Base-by-base conservation (phyloP, 2,113 vertebrate species). In the Cepphus grylle region DNA sequence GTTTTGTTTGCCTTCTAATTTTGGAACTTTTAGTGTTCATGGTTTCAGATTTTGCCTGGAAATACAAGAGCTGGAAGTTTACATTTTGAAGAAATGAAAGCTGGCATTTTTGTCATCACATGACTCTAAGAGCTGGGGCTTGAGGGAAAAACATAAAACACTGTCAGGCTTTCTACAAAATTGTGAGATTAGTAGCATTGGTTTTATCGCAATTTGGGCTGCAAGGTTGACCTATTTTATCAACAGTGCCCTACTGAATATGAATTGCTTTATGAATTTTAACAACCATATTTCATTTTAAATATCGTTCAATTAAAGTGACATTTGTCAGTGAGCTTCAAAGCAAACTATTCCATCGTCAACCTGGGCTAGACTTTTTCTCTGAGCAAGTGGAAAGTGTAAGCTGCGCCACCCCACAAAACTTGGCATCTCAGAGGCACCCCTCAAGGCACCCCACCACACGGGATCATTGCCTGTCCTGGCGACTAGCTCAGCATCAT, bases 1-100 rank as follows among this genome's bases (percentile, higher is more conserved):
- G 59, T 86, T 96, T 94, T 96, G 96, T 96, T 97, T 96, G 94
- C 96, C 92, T 96, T 96, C 96, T 97, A 97, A 96, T 96, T 97
- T 95, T 96, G 96, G 96, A 96, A 92, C 71, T 85, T 80, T 71
- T 88, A 93, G 78, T 80, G 93, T 43, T 96, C 71, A 13, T 81
- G 95, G 71, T 95, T 96, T 96, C 95, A 96, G 90, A 95, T 96
- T 97, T 93, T 96, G 91, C 92, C 94, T 96, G 76, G 82, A 96
- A 97, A 94, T 96, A 73, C 16, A 14, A 96, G 86, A 95, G 86
- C 58, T 97, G 72, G 79, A 95, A 96, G 95, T 97, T 97, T 97
- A 97, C 92, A 84, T 95, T 94, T 93, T 93, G 88, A 95, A 95
- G 92, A 96, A 95, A 96, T 81, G 76, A 95, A 96, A 92, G 88